Conservation (phyloP, 1,140 invertebrate species). For the Cydia amplana region DNA sequence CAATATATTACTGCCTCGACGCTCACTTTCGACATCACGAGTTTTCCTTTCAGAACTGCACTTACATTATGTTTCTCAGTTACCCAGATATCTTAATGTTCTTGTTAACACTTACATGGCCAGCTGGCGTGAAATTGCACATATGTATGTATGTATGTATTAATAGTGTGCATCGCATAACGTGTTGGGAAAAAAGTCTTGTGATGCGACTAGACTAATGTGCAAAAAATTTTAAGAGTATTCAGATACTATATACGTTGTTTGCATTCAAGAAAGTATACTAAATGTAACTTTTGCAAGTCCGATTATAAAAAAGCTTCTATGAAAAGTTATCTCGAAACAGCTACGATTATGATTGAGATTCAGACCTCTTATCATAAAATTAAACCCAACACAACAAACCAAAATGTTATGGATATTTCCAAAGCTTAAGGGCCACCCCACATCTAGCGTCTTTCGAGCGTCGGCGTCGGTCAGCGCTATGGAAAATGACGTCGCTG, state of each 20-base stretch:
- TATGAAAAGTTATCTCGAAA: neutral
- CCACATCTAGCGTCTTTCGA: no score
- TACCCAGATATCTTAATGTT: slow-evolving; percentile 31
- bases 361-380: neutral
- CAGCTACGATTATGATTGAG: neutral
- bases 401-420: no score
- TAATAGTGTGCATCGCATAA: neutral
- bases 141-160: neutral
- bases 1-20: slow-evolving; percentile 32
- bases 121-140: slow-evolving; percentile 23
- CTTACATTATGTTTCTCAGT: slow-evolving; percentile 34
- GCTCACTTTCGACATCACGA: slow-evolving; percentile 68
- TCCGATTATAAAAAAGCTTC: neutral
- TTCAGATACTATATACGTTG: no score
- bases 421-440: no score
- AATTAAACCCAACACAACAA: slow-evolving; percentile 33
- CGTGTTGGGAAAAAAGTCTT: neutral
- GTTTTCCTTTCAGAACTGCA: slow-evolving; percentile 61
- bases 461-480: no score
- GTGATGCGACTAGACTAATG: neutral
- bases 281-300: no score
- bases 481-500: no score
- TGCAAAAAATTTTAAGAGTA: no score
- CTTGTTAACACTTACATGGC: slow-evolving; percentile 37
- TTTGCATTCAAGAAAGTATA: no score